These are phyloP conservation scores for Drosophila lacertosa DNA, from an alignment of 1,140 invertebrate genomes.

Conservation along the genomic window DNA sequence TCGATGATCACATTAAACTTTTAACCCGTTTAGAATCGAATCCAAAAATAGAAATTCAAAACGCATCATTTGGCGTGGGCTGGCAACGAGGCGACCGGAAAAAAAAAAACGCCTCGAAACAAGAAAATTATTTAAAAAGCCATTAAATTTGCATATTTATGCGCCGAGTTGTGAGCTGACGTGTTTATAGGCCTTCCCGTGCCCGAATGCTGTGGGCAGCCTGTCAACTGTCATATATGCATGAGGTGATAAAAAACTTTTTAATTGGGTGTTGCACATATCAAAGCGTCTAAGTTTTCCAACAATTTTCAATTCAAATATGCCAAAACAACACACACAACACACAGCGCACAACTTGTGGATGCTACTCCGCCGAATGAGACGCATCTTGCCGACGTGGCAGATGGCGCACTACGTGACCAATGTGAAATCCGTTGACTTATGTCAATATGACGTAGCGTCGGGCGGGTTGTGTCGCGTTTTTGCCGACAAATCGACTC, in stretches of 20 bases:
- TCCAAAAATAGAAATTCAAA: slow-evolving; percentile 47
- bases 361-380: neutral
- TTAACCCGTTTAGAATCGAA: slow-evolving; percentile 74
- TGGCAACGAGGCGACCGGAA: slow-evolving; percentile 48
- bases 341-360: slow-evolving; percentile 5
- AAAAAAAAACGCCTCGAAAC: slow-evolving; percentile 63
- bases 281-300: slow-evolving; percentile 48
- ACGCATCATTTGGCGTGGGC: slow-evolving; percentile 59
- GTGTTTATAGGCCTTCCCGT: slow-evolving; percentile 60
- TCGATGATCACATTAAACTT: slow-evolving; percentile 70
- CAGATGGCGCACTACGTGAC: slow-evolving; percentile 78
- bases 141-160: slow-evolving; percentile 79
- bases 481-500: slow-evolving; percentile 74
- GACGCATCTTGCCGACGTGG: slow-evolving; percentile 43
- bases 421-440: slow-evolving; percentile 79
- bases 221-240: slow-evolving; percentile 64
- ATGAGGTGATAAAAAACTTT: slow-evolving; percentile 75
- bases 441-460: slow-evolving; percentile 74
- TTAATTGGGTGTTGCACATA: slow-evolving; percentile 73
- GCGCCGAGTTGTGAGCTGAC: slow-evolving; percentile 58
- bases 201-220: slow-evolving; percentile 42
- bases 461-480: slow-evolving; percentile 43
- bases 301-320: slow-evolving; percentile 48
- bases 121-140: slow-evolving; percentile 75
- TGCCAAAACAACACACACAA: slow-evolving; percentile 52